Conservation (phyloP, 2,797 vertebrate species). For the Chrysocyon brachyurus region DNA sequence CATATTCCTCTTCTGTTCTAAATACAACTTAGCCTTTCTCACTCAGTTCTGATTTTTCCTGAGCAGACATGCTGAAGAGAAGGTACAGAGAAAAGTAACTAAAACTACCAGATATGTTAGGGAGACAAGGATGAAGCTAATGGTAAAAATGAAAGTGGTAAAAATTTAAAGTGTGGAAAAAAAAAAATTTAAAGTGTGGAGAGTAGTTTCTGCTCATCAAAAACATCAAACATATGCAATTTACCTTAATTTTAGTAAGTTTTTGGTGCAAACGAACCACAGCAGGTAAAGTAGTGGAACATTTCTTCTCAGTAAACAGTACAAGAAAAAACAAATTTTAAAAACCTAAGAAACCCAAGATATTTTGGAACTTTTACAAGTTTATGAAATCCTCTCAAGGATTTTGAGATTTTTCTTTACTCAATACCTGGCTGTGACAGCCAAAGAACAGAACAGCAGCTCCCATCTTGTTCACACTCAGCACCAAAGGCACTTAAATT, state of each 20-base stretch:
- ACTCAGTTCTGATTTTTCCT: background rate
- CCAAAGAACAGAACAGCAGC: background rate
- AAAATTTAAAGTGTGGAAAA: background rate
- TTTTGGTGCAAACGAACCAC: background rate
- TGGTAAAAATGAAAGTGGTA: background rate
- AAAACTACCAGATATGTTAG: background rate
- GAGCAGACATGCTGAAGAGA: background rate
- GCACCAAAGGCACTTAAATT: background rate
- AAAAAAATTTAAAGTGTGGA: background rate
- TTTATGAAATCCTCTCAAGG: background rate
- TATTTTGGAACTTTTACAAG: background rate
- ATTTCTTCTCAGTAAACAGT: background rate
- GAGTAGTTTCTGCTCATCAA: background rate
- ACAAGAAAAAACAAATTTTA: background rate
- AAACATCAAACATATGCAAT: background rate
- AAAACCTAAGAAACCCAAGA: background rate
- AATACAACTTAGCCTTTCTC: background rate
- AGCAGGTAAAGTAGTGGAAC: background rate
- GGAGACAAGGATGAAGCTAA: background rate
- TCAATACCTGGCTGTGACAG: background rate
- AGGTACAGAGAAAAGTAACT: background rate
- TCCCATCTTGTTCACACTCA: background rate
- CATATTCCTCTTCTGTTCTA: background rate
- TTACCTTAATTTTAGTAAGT: background rate
- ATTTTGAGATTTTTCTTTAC: background rate